phyloP scores from a whole-genome alignment of 2,888 invertebrate species.

The Sinohyriopsis cumingii region DNA sequence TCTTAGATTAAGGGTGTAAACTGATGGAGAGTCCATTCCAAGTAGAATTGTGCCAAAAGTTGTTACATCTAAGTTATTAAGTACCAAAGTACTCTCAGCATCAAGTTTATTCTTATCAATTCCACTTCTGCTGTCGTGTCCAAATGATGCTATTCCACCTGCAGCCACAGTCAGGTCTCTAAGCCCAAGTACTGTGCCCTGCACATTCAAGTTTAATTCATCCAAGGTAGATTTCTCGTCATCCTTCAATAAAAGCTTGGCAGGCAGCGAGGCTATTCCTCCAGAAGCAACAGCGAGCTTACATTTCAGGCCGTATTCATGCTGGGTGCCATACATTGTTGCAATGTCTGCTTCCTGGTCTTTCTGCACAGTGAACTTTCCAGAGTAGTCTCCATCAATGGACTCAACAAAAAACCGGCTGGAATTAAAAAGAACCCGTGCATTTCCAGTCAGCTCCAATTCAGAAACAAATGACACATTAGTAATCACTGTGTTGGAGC shows the following conservation, averaged over 20 bases:
- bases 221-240: constrained; percentile 19
- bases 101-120: constrained; percentile 18
- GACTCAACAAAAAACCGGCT: constrained; percentile 22
- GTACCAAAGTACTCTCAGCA: constrained; percentile 33
- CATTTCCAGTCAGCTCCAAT: constrained; percentile 26
- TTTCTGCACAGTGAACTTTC: constrained; percentile 25
- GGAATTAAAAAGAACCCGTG: constrained; percentile 22
- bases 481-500: constrained; percentile 19
- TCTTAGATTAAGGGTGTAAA: constrained; percentile 34
- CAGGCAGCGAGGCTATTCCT: constrained; percentile 34
- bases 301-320: constrained; percentile 44
- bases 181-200: constrained; percentile 42
- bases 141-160: constrained; percentile 40
- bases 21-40: constrained; percentile 24
- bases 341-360: constrained; percentile 43
- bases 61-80: constrained; percentile 46
- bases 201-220: constrained; percentile 38
- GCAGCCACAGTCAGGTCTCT: constrained; percentile 47
- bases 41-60: constrained; percentile 46
- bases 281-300: constrained; percentile 36
- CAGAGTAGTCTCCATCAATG: constrained; percentile 49
- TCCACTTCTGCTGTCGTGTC: constrained; percentile 34
- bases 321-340: constrained; percentile 47
- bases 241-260: constrained; percentile 47
- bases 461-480: constrained; percentile 19